These are phyloP conservation scores for Scatophagus argus DNA, from an alignment of 2,113 vertebrate species.

Conservation along the genomic window DNA sequence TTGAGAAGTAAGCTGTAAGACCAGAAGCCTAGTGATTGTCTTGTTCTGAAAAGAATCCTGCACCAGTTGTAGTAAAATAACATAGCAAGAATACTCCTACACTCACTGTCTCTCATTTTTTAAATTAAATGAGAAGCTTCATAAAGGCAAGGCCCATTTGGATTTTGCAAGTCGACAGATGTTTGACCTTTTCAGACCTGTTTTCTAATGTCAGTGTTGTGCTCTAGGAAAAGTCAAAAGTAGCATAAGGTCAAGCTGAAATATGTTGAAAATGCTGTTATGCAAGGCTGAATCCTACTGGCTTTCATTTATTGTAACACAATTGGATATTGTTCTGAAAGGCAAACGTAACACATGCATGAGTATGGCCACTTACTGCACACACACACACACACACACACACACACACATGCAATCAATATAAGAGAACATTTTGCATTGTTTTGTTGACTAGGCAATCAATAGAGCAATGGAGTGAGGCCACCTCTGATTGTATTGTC, in stretches of 20 bases:
- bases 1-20: no score
- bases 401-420: constrained; percentile 33
- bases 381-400: neutral
- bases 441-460: constrained; percentile 25
- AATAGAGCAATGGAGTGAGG: constrained; percentile 34
- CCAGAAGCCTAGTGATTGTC: no score
- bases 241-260: constrained; percentile 31
- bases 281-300: neutral
- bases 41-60: no score
- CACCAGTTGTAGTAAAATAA: neutral
- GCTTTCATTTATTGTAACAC: neutral
- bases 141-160: constrained; percentile 15
- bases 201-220: constrained; percentile 38
- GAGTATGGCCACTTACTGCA: neutral
- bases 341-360: neutral
- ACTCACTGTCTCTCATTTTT: neutral
- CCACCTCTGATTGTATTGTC: constrained; percentile 8
- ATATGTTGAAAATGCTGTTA: constrained; percentile 9
- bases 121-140: neutral
- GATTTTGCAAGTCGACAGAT: constrained; percentile 35
- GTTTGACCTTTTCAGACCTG: constrained; percentile 49
- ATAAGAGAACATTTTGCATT: neutral
- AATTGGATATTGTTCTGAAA: neutral
- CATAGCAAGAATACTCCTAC: neutral
- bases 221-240: constrained; percentile 47